Conservation (phyloP, 2,888 invertebrate species). For the Antheraea assamensis region DNA sequence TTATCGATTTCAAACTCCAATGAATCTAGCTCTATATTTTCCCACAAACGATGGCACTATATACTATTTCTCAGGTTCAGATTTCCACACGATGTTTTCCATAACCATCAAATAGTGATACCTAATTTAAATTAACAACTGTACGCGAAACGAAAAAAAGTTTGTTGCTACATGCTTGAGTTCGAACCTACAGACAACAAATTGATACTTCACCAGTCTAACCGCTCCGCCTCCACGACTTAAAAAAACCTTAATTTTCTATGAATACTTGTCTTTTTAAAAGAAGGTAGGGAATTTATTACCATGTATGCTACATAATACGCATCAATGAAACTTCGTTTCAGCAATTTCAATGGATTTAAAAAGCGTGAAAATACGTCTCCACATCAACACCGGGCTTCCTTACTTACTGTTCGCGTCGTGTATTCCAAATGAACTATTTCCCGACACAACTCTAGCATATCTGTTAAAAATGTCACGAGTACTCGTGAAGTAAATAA, state of each 20-base stretch:
- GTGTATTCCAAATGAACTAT: constrained; percentile 73
- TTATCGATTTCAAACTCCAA: no score
- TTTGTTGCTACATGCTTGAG: no score
- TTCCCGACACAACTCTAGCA: constrained; percentile 52
- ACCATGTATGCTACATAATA: background rate
- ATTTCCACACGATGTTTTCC: no score
- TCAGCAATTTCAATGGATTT: constrained; percentile 25
- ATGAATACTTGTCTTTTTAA: background rate
- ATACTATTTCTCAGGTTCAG: no score
- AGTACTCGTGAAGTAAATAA: constrained; percentile 26
- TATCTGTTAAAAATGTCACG: constrained; percentile 58
- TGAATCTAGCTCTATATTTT: no score
- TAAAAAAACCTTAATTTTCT: background rate
- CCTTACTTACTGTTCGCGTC: constrained; percentile 58
- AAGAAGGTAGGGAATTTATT: background rate
- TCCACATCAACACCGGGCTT: constrained; percentile 38
- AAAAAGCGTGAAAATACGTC: constrained; percentile 55
- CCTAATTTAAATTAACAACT: no score
- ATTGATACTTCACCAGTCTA: no score
- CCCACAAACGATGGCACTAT: no score
- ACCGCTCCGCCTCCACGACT: no score
- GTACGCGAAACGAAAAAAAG: no score
- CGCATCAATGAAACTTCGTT: background rate
- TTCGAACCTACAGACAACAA: no score
- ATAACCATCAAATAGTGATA: no score